Evolutionary conservation across 2,888 invertebrate genomes (phyloP).

Genomic region (Leptothorax acervorum): DNA sequence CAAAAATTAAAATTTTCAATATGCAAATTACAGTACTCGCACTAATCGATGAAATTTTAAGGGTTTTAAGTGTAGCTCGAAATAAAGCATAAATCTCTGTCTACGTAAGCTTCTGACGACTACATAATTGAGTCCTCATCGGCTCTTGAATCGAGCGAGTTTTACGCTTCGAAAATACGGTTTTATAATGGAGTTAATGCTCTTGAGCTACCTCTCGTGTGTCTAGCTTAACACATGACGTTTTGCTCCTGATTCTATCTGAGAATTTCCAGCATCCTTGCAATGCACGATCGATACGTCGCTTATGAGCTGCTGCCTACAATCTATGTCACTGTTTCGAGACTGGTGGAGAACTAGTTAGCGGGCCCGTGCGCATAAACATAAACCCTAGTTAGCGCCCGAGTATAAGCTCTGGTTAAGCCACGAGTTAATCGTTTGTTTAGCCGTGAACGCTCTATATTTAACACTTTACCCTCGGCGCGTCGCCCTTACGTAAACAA

Average conservation of each 20-base stretch:
- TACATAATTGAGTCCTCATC: neutral
- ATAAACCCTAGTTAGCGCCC: constrained; percentile 76
- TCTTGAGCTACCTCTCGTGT: neutral
- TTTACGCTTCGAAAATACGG: neutral
- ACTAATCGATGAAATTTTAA: neutral
- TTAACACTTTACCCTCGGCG: constrained; percentile 74
- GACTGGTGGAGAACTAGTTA: constrained; percentile 72
- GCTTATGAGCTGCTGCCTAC: constrained; percentile 22
- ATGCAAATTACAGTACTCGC: neutral
- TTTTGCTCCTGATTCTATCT: neutral
- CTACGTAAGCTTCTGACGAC: neutral
- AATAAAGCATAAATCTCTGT: neutral
- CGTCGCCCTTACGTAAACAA: constrained; percentile 76
- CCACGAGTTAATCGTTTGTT: constrained; percentile 81
- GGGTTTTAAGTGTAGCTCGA: neutral
- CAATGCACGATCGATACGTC: constrained; percentile 40
- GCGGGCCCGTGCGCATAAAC: constrained; percentile 72
- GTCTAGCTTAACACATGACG: neutral
- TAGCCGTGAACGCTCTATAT: constrained; percentile 76
- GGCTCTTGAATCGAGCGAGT: neutral
- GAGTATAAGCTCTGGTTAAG: constrained; percentile 79
- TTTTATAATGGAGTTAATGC: constrained; percentile 9
- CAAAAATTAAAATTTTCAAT: neutral
- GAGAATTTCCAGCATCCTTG: constrained; percentile 24
- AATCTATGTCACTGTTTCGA: constrained; percentile 69